Evolutionary conservation across 2,113 vertebrate genomes (phyloP).

Genomic region (Coturnix japonica): DNA sequence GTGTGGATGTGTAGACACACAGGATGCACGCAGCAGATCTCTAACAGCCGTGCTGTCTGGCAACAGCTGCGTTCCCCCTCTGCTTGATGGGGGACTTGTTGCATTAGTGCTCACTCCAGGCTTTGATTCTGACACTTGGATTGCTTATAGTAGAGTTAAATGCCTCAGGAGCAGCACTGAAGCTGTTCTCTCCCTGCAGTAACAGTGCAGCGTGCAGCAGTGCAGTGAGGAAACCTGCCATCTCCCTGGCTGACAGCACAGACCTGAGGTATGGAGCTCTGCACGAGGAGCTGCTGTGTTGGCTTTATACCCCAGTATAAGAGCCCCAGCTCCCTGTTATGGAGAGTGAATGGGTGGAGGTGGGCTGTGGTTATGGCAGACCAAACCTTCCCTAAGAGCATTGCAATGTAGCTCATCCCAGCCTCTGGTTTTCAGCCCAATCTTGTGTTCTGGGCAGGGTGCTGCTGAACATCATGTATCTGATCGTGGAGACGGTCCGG

Average conservation of each 20-base stretch:
- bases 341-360: neutral
- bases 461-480: slow-evolving; percentile 97
- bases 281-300: too few species aligned
- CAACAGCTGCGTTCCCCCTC: neutral
- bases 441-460: slow-evolving; percentile 77
- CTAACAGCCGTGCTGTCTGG: accelerated
- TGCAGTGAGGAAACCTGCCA: slow-evolving; percentile 95
- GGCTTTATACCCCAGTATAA: neutral
- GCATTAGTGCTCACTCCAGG: neutral
- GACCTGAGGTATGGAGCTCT: slow-evolving; percentile 84
- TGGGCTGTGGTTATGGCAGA: neutral
- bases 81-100: accelerated
- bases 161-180: neutral
- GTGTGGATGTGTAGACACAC: accelerated
- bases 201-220: slow-evolving; percentile 97
- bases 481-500: slow-evolving; percentile 94
- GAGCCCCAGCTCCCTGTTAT: neutral
- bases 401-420: neutral
- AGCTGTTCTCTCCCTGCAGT: slow-evolving; percentile 69
- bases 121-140: accelerated
- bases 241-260: slow-evolving; percentile 97
- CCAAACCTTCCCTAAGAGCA: neutral
- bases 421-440: accelerated
- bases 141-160: accelerated
- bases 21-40: neutral